Percentiles rank a stretch among this genome's conserved stretches.
Evolutionary conservation across 2,888 invertebrate genomes (phyloP).

Genomic region (Digitonthophagus gazella): DNA sequence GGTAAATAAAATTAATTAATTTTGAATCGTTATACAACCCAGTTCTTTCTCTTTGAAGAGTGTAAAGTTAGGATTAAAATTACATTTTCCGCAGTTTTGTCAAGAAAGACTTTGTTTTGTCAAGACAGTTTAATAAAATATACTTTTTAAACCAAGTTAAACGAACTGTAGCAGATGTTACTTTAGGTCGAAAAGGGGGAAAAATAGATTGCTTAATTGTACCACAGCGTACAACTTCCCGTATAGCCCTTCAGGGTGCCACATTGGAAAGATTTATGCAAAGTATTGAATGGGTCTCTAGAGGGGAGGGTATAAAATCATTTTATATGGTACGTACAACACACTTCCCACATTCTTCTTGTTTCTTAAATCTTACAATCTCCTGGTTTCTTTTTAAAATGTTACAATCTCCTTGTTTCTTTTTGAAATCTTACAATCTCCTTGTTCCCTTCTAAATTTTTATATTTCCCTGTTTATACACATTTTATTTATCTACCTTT

Average conservation of each 20-base stretch:
- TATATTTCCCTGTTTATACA: too few species aligned
- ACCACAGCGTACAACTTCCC: not conserved
- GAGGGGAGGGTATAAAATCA: not conserved
- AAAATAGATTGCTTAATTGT: not conserved
- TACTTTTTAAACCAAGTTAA: not conserved
- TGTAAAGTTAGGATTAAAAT: not conserved
- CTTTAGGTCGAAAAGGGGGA: not conserved
- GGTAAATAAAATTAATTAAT: too few species aligned
- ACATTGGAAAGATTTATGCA: not conserved
- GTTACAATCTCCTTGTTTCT: too few species aligned
- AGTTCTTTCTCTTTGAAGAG: too few species aligned
- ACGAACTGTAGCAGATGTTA: not conserved
- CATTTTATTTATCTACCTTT: not conserved
- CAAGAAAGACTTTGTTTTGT: not conserved
- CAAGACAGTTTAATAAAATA: not conserved
- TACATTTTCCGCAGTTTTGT: not conserved
- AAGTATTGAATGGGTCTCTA: not conserved
- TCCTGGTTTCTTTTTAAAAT: too few species aligned
- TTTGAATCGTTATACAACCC: too few species aligned
- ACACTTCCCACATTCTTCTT: too few species aligned
- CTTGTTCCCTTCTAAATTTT: too few species aligned
- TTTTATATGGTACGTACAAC: not conserved
- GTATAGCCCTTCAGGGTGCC: not conserved
- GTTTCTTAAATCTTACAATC: too few species aligned
- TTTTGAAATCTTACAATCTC: too few species aligned